Evolutionary conservation across 2,113 vertebrate species (phyloP).

Genomic region (Macheiramphus alcinus): DNA sequence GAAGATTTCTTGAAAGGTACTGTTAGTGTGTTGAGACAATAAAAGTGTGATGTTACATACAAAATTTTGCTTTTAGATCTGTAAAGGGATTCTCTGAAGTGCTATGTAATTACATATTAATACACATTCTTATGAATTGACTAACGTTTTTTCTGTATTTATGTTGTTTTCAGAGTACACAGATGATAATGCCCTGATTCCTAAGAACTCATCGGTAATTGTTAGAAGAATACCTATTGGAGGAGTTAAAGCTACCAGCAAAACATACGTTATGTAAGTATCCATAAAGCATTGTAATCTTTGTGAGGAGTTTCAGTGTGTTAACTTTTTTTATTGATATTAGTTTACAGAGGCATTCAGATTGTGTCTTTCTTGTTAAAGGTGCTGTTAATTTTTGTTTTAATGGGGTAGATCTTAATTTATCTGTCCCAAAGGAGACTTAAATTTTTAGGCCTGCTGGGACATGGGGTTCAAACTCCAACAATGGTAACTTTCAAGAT

Average conservation of each 20-base stretch:
- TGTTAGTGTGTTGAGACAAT: neutral
- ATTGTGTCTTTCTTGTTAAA: neutral
- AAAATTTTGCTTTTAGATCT: neutral
- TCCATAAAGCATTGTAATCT: neutral
- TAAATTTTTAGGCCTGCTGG: neutral
- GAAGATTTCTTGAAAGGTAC: neutral
- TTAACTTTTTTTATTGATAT: neutral
- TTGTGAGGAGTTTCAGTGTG: neutral
- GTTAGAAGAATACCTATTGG: conserved; percentile 93
- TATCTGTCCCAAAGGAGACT: neutral
- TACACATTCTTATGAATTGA: neutral
- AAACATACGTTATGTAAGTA: conserved; percentile 91
- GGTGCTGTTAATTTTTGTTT: neutral
- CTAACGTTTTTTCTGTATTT: neutral
- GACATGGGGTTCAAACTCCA: neutral
- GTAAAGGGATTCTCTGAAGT: neutral
- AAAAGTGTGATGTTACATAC: rapidly evolving
- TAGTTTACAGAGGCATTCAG: neutral
- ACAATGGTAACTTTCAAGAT: neutral
- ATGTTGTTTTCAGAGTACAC: conserved; percentile 83
- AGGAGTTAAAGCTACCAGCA: conserved; percentile 86
- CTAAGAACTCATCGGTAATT: conserved; percentile 97
- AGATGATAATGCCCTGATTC: conserved; percentile 86
- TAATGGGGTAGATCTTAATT: neutral
- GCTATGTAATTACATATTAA: neutral